Conservation (phyloP, 2,113 vertebrate species). For the Lates calcarifer region DNA sequence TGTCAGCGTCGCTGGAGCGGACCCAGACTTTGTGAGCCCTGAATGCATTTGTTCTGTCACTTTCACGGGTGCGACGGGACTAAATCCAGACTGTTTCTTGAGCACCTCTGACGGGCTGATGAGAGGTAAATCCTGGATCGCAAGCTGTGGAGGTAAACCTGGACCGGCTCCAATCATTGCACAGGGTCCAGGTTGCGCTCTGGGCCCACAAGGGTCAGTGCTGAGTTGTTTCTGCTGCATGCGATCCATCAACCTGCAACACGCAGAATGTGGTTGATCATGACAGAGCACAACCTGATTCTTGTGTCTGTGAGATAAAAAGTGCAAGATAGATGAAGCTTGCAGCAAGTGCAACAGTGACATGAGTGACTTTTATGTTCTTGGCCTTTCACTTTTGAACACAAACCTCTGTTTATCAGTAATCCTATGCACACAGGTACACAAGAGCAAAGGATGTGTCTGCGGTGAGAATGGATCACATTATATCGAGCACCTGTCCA, state of each 20-base stretch:
- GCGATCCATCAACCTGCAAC: conserved; percentile 80
- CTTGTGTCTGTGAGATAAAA: not conserved
- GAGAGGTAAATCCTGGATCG: conserved; percentile 23
- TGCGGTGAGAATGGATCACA: not conserved
- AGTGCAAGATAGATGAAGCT: not conserved
- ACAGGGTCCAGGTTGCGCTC: conserved; percentile 51
- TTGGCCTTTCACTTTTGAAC: not conserved
- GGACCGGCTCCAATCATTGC: conserved; percentile 30
- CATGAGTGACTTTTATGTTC: not conserved
- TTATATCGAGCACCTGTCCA: conserved; percentile 24
- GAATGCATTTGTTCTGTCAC: conserved; percentile 37
- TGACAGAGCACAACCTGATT: not conserved
- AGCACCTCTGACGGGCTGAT: conserved; percentile 22
- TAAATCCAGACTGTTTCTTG: conserved; percentile 41
- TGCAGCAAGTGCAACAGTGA: not conserved
- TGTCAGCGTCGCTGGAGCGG: conserved; percentile 27
- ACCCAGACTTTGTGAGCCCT: conserved; percentile 16
- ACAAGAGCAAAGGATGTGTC: not conserved
- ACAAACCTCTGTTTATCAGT: not conserved
- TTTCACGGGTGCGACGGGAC: conserved; percentile 19
- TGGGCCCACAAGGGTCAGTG: conserved; percentile 55
- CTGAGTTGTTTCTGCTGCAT: conserved; percentile 61
- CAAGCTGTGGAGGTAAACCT: conserved; percentile 36
- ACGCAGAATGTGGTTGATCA: not conserved
- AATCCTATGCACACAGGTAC: not conserved